Base-by-base conservation (phyloP, 2,888 invertebrate species). In the Meta bourneti region DNA sequence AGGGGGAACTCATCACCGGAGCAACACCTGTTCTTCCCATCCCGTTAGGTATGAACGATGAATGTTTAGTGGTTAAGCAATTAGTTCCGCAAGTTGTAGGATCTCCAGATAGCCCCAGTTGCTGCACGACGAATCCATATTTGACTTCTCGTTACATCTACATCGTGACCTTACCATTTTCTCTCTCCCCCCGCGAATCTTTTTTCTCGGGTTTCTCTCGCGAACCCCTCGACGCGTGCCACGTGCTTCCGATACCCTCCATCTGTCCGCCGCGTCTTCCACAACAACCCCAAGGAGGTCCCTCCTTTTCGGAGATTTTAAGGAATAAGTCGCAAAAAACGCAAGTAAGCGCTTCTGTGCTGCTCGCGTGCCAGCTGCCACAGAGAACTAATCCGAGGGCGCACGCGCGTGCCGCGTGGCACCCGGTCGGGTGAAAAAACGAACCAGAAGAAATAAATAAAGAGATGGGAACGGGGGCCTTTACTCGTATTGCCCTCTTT, bases 151-250 rank as follows among this genome's bases (percentile, higher is more conserved):
- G 19, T 54, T 74, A 83, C 86, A 20, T 19, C 80, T 81, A 80
- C 72, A 80, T 88, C 88, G 88, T 88, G 88, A 88, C 88, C 88
- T 88, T 88, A 88, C 80, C 81, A 81, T 88, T 79, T 72, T 72
- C 71, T 51, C 52, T 52, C n/a, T 52, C 51, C 74, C 84, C 75
- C 61, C 75, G 54, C 74, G 34, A 82, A 70, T 75, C 74, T 49
- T 71, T 52, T 34, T 34, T 81, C 69, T 81, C 69, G 54, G 34
- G 61, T 74, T 74, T 52, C 52, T 78, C 72, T 34, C 34, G 49
- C 13, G 34, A 72, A 69, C 78, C 81, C 79, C 74, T 52, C 11
- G 49, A 49, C 78, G 70, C 86, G 88, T 77, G 82, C 89, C 89
- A 82, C 89, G 82, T 82, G 85, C 70, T 71, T 49, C 78, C n/a